Conservation (phyloP, 2,888 invertebrate species). For the Branchinecta sandiegonensis region DNA sequence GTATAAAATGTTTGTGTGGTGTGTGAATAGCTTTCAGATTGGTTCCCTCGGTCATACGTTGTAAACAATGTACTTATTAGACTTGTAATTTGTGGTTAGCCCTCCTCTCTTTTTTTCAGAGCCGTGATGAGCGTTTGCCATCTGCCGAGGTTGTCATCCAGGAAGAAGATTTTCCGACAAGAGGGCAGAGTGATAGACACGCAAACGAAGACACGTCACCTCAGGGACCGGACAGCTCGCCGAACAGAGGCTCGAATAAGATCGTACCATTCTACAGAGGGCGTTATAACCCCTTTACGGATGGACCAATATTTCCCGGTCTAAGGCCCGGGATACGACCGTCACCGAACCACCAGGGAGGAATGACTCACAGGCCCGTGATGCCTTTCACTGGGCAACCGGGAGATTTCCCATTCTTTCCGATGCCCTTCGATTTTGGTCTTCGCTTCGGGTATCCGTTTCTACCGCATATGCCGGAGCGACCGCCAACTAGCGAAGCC, state of each 20-base stretch:
- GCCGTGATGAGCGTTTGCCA: constrained; percentile 22
- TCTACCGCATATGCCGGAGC: background rate
- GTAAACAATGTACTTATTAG: too few species aligned
- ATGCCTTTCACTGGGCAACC: background rate
- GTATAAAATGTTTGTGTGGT: too few species aligned
- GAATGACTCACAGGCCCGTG: background rate
- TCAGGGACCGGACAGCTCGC: background rate
- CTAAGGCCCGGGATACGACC: background rate
- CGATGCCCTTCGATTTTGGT: constrained; percentile 10
- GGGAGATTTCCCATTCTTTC: background rate
- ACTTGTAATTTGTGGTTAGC: too few species aligned
- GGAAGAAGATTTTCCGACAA: constrained; percentile 20
- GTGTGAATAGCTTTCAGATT: too few species aligned
- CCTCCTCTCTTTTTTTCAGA: constrained; percentile 14
- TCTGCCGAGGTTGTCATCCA: constrained; percentile 24
- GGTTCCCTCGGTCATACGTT: too few species aligned
- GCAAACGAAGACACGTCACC: background rate
- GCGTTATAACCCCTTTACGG: background rate
- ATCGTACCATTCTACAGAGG: background rate
- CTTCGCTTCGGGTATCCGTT: background rate
- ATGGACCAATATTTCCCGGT: background rate
- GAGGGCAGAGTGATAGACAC: constrained; percentile 19
- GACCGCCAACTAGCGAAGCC: background rate
- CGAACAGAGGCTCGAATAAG: background rate
- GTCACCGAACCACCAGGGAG: constrained; percentile 7